Percentiles rank a stretch among this genome's conserved stretches.
Conservation (phyloP, 92 coral and sea anemone species). For the Palythoa grandiflora region DNA sequence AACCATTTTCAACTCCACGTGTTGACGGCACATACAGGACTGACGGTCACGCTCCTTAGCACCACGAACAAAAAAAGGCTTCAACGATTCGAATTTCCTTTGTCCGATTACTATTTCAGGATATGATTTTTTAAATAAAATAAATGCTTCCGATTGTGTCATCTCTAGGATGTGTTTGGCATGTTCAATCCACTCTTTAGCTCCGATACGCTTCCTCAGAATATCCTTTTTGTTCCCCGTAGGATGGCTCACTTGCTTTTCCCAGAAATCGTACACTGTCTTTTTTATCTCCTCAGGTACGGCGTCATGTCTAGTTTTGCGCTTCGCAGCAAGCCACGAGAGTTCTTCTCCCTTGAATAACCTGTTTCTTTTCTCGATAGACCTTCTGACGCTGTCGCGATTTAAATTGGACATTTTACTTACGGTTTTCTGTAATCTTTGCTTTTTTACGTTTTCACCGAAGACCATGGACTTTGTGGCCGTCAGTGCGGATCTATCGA, state of each 20-base stretch:
- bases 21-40: constrained; percentile 33
- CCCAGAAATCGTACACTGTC: constrained; percentile 20
- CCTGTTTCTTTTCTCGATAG: constrained; percentile 22
- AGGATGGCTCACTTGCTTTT: constrained; percentile 23
- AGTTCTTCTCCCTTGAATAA: constrained; percentile 9
- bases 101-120: background rate
- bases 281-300: constrained; percentile 1
- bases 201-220: constrained; percentile 6
- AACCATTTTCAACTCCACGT: constrained; percentile 32
- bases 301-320: constrained; percentile 13
- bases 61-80: constrained; percentile 8
- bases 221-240: constrained; percentile 23
- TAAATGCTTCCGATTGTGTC: constrained; percentile 31
- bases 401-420: constrained; percentile 6
- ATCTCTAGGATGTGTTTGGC: constrained; percentile 18
- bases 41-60: constrained; percentile 44
- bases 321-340: constrained; percentile 21
- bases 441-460: constrained; percentile 10
- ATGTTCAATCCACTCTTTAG: constrained; percentile 19
- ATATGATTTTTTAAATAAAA: constrained; percentile 4
- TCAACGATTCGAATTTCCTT: background rate
- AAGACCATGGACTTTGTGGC: constrained; percentile 32
- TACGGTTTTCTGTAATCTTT: constrained; percentile 11
- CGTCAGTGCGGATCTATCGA: constrained; percentile 24
- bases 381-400: constrained; percentile 12